Conservation (phyloP, 2,113 vertebrate species). For the Bucco capensis region DNA sequence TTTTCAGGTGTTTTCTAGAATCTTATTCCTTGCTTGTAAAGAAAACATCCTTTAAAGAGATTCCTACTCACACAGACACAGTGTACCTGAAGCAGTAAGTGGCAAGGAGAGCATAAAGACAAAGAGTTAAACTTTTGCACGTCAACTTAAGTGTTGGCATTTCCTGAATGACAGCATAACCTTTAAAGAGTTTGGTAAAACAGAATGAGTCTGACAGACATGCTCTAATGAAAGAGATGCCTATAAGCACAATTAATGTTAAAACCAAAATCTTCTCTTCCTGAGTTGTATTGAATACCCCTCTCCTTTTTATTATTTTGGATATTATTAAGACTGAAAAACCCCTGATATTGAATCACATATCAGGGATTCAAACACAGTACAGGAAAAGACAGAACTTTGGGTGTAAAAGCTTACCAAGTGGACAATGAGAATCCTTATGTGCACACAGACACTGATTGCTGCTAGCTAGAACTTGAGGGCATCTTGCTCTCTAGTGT, state of each 20-base stretch:
- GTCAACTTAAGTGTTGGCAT: constrained; percentile 4
- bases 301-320: background rate
- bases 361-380: background rate
- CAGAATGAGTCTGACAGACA: background rate
- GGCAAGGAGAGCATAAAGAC: background rate
- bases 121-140: background rate
- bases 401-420: background rate
- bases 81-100: background rate
- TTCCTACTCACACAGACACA: background rate
- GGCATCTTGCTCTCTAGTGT: background rate
- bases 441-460: background rate
- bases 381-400: no score
- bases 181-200: constrained; percentile 31
- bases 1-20: background rate
- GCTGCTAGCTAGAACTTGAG: background rate
- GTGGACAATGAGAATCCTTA: background rate
- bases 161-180: constrained; percentile 35
- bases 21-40: background rate
- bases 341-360: background rate
- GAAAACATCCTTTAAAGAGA: background rate
- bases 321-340: background rate
- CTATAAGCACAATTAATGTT: constrained; percentile 2
- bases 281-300: background rate
- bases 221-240: background rate
- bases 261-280: background rate